Conservation (phyloP, 53 echinoderm and acorn worm genomes). For the Actinopyga echinites region DNA sequence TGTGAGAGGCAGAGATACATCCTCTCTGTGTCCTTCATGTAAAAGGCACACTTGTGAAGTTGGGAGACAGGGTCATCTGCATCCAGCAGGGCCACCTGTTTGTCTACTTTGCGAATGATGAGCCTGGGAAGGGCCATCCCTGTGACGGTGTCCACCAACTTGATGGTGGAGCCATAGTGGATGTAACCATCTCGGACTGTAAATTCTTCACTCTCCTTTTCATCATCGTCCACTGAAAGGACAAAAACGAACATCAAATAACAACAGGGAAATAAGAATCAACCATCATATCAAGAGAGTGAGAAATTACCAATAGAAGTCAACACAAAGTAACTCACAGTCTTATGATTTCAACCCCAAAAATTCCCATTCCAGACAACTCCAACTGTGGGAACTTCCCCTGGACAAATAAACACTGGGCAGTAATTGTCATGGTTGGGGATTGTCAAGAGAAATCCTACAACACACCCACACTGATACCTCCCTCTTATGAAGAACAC, state of each 20-base stretch:
- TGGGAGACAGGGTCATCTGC: slow-evolving; percentile 97
- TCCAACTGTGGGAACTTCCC: too few relatives aligned
- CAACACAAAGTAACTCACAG: too few relatives aligned
- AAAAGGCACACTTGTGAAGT: slow-evolving; percentile 99
- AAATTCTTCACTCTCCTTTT: slow-evolving; percentile 96
- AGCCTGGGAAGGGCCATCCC: slow-evolving; percentile 95
- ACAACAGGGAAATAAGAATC: neutral
- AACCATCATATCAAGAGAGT: neutral
- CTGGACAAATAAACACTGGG: too few relatives aligned
- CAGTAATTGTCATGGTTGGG: too few relatives aligned
- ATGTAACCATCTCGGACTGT: slow-evolving; percentile 98
- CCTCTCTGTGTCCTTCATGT: slow-evolving; percentile 96
- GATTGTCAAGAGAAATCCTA: too few relatives aligned
- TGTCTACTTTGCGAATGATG: slow-evolving; percentile 91
- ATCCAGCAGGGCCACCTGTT: slow-evolving; percentile 86
- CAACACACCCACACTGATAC: too few relatives aligned
- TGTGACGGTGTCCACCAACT: slow-evolving; percentile 92
- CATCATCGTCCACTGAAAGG: slow-evolving; percentile 94
- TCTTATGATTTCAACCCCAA: too few relatives aligned
- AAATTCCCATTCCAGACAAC: too few relatives aligned
- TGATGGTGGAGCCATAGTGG: slow-evolving; percentile 97
- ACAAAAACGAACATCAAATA: neutral
- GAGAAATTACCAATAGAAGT: neutral
- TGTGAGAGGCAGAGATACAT: slow-evolving; percentile 98
- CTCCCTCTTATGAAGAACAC: too few relatives aligned